phyloP scores from a whole-genome alignment of 2,797 vertebrate genomes.

The Otolemur crassicaudatus region DNA sequence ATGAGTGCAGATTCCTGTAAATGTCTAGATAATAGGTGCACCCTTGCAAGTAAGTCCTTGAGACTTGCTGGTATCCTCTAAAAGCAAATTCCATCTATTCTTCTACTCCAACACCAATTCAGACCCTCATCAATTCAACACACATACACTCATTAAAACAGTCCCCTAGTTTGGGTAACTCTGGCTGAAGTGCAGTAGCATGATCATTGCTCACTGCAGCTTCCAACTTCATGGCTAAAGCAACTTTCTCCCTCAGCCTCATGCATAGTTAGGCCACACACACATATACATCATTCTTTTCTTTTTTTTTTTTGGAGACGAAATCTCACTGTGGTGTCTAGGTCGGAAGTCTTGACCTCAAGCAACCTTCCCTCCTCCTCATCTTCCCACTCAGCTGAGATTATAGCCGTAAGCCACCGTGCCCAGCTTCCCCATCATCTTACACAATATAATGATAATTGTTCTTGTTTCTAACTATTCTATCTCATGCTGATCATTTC shows the following conservation, averaged over 20 bases:
- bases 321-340: background rate
- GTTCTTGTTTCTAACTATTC: background rate
- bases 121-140: background rate
- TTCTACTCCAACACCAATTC: background rate
- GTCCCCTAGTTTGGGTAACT: background rate
- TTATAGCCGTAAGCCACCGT: background rate
- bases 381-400: background rate
- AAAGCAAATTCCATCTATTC: background rate
- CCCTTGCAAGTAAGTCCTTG: background rate
- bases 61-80: background rate
- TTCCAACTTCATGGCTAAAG: too few relatives aligned
- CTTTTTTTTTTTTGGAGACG: background rate
- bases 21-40: background rate
- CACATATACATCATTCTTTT: background rate
- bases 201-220: too few relatives aligned
- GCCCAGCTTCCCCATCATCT: background rate
- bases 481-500: background rate
- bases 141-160: background rate
- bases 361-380: background rate
- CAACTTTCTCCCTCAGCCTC: background rate
- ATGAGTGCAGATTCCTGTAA: background rate
- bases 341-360: background rate
- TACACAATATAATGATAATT: background rate
- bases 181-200: too few relatives aligned
- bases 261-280: background rate